Conservation (phyloP, 30 jellyfish, hydroid and myxozoan species). For the Hydra vulgaris region DNA sequence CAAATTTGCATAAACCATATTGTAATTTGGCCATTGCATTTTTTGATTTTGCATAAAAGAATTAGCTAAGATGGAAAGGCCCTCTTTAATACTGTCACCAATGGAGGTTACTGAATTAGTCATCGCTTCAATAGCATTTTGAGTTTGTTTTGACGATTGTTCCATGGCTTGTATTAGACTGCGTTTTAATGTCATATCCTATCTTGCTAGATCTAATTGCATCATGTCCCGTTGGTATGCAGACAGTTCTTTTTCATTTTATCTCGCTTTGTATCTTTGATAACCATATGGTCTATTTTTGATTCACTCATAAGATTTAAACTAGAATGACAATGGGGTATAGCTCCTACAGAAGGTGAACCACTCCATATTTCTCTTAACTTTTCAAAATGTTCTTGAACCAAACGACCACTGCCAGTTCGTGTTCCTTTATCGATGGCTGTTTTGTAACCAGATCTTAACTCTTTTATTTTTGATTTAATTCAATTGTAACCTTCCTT, state of each 20-base stretch:
- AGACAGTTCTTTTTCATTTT: constrained; percentile 21
- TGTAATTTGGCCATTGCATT: constrained; percentile 7
- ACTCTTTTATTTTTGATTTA: constrained; percentile 22
- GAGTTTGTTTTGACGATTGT: constrained; percentile 18
- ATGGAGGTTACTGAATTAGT: constrained; percentile 9
- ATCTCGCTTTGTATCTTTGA: not conserved
- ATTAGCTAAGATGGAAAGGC: constrained; percentile 17
- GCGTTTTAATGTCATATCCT: constrained; percentile 7
- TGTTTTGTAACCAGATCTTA: constrained; percentile 24
- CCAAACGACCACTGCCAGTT: constrained; percentile 38
- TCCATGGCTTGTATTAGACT: constrained; percentile 4
- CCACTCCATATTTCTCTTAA: constrained; percentile 40
- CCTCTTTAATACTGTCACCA: constrained; percentile 22
- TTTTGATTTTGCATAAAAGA: constrained; percentile 12
- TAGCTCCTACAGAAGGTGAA: constrained; percentile 26
- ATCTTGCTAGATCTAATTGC: constrained; percentile 14
- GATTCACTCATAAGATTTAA: not conserved
- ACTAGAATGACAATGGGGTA: not conserved
- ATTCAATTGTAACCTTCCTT: constrained; percentile 33
- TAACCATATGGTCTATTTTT: not conserved
- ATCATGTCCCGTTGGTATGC: constrained; percentile 27
- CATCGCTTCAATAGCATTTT: constrained; percentile 19
- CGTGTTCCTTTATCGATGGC: constrained; percentile 39
- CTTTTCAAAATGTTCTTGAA: constrained; percentile 20
- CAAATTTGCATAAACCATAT: not conserved